Evolutionary conservation across 1,140 invertebrate species (phyloP).

Genomic region (Aphelinus atriplicis): DNA sequence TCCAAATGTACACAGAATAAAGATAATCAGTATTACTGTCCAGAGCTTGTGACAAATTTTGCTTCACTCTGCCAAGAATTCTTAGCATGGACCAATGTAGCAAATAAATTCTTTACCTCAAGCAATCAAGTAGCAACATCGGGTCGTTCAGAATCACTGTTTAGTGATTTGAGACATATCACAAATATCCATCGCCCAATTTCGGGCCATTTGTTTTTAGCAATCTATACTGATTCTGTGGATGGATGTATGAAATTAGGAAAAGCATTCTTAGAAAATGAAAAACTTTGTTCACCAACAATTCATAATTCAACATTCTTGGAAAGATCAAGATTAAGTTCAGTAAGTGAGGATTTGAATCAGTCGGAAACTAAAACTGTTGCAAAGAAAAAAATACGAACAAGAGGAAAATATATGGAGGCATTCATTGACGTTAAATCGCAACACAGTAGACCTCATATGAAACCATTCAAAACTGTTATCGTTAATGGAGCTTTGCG

Average conservation of each 20-base stretch:
- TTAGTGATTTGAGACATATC: neutral
- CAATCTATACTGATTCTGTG: neutral
- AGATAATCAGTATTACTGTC: constrained; percentile 11
- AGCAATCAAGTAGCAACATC: neutral
- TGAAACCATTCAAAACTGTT: neutral
- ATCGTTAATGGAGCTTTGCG: neutral
- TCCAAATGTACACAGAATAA: neutral
- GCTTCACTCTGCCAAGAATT: neutral
- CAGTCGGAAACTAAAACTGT: neutral
- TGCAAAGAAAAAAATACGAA: neutral
- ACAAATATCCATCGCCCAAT: neutral
- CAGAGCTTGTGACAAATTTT: constrained; percentile 9
- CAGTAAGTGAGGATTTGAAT: neutral
- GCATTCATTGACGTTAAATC: neutral
- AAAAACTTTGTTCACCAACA: neutral
- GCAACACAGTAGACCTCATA: neutral
- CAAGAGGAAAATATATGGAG: neutral
- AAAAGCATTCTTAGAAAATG: constrained; percentile 2
- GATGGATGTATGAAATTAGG: neutral
- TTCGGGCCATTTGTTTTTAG: constrained; percentile 5
- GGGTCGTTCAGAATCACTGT: constrained; percentile 7
- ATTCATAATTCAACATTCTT: neutral
- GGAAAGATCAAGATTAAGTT: neutral
- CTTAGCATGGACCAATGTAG: constrained; percentile 9
- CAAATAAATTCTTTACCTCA: neutral